phyloP scores from a whole-genome alignment of 2,888 invertebrate species.

The Imbricaverruca yamaguchii region DNA sequence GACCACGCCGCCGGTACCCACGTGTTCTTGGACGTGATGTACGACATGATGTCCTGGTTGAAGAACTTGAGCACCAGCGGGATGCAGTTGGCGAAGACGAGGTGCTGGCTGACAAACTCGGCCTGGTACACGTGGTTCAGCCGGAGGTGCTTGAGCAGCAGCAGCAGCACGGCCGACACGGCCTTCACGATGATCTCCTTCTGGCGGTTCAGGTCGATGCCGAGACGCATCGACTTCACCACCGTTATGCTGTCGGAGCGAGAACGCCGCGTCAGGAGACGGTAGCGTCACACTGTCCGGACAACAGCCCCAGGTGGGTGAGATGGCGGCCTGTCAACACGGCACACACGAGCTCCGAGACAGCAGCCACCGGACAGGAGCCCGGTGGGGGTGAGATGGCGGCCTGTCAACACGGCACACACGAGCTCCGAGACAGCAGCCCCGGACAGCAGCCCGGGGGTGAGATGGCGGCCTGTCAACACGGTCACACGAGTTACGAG shows the following conservation, averaged over 20 bases:
- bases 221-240: slow-evolving; percentile 86
- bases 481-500: no score
- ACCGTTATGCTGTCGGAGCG: slow-evolving; percentile 64
- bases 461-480: no score
- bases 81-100: slow-evolving; percentile 98
- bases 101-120: slow-evolving; percentile 97
- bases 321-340: no score
- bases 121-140: slow-evolving; percentile 97
- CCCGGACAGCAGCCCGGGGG: no score
- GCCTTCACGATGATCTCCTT: slow-evolving; percentile 96
- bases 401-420: no score
- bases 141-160: slow-evolving; percentile 94
- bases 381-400: no score
- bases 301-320: no score
- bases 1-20: slow-evolving; percentile 39
- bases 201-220: slow-evolving; percentile 95
- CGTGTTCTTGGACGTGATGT: slow-evolving; percentile 88
- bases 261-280: no score
- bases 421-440: no score
- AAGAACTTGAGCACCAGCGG: slow-evolving; percentile 96
- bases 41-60: slow-evolving; percentile 93
- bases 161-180: slow-evolving; percentile 51
- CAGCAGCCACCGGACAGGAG: no score
- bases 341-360: no score
- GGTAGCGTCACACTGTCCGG: no score